A percentile compares a stretch with the other conserved stretches of the same genome.
Evolutionary conservation across 2,888 invertebrate genomes (phyloP).

Genomic region (Leucania comma): DNA sequence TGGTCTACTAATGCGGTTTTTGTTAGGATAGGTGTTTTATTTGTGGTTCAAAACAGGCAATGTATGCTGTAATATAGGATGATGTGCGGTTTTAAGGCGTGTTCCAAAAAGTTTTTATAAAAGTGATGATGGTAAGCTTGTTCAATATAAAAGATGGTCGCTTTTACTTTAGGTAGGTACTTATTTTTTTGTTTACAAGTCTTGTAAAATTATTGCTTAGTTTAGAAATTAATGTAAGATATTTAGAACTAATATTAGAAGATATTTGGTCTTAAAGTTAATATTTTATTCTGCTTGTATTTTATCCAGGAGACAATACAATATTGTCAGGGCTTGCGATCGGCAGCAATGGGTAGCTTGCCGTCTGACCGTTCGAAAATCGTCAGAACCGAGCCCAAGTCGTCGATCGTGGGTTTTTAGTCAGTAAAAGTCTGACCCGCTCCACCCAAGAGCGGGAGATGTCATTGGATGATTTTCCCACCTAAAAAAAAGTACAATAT

Average conservation of each 20-base stretch:
- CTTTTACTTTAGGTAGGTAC: slow-evolving; percentile 34
- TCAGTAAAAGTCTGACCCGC: too few species aligned
- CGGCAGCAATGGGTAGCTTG: too few species aligned
- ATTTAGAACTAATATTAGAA: not conserved
- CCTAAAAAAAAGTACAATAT: too few species aligned
- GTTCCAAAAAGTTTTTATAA: slow-evolving; percentile 19
- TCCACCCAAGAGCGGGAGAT: too few species aligned
- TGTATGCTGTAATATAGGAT: not conserved
- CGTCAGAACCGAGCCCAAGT: too few species aligned
- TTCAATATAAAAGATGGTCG: slow-evolving; percentile 42
- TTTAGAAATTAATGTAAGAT: slow-evolving; percentile 7
- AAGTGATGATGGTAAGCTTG: slow-evolving; percentile 31
- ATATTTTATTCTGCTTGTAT: too few species aligned
- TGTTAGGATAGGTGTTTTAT: rapidly evolving
- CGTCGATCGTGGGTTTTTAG: too few species aligned
- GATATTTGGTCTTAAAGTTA: too few species aligned
- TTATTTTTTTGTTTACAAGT: not conserved
- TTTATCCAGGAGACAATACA: too few species aligned
- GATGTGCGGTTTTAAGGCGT: not conserved
- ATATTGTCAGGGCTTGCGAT: too few species aligned
- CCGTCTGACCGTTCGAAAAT: too few species aligned
- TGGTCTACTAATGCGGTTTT: not conserved
- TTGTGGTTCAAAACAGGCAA: not conserved
- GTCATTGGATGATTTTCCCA: too few species aligned
- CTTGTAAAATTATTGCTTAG: slow-evolving; percentile 3